Conservation (phyloP, 2,797 vertebrate genomes). For the Psittacula echo region DNA sequence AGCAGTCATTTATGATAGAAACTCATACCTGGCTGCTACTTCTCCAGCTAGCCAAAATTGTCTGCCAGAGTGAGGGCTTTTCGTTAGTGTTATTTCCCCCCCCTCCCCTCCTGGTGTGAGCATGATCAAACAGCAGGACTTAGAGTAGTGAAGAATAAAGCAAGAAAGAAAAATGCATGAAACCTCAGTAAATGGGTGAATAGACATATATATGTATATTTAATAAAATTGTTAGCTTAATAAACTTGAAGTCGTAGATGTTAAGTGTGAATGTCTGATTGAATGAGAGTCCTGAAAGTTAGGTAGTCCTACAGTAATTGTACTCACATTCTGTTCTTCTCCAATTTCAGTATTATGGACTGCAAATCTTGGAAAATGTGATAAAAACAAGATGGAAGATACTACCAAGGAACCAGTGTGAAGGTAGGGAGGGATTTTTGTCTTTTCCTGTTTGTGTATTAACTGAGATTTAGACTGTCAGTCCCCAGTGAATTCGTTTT, state of each 20-base stretch:
- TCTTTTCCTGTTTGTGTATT: background rate
- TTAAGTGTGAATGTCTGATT: conserved; percentile 78
- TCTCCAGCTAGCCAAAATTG: conserved; percentile 76
- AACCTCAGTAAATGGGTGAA: conserved; percentile 82
- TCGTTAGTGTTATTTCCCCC: conserved; percentile 48
- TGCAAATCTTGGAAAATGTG: conserved; percentile 98
- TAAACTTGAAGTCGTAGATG: conserved; percentile 74
- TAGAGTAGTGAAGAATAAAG: conserved; percentile 83
- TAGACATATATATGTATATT: conserved; percentile 78
- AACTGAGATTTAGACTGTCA: background rate
- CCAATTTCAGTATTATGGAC: conserved; percentile 97
- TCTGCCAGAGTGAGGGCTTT: conserved; percentile 73
- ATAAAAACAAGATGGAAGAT: conserved; percentile 99
- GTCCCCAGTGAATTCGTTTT: background rate
- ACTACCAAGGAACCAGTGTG: conserved; percentile 96
- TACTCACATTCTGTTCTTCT: conserved; percentile 80
- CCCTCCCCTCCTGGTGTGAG: conserved; percentile 88
- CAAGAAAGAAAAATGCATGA: conserved; percentile 89
- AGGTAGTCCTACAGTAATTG: conserved; percentile 48
- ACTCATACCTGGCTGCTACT: conserved; percentile 77
- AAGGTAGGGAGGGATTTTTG: conserved; percentile 84
- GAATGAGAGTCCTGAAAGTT: conserved; percentile 77
- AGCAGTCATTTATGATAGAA: conserved; percentile 75
- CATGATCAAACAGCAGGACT: conserved; percentile 94
- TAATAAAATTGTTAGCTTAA: conserved; percentile 78